phyloP scores from a whole-genome alignment of 1,140 invertebrate species.

The Meloidogyne exigua region DNA sequence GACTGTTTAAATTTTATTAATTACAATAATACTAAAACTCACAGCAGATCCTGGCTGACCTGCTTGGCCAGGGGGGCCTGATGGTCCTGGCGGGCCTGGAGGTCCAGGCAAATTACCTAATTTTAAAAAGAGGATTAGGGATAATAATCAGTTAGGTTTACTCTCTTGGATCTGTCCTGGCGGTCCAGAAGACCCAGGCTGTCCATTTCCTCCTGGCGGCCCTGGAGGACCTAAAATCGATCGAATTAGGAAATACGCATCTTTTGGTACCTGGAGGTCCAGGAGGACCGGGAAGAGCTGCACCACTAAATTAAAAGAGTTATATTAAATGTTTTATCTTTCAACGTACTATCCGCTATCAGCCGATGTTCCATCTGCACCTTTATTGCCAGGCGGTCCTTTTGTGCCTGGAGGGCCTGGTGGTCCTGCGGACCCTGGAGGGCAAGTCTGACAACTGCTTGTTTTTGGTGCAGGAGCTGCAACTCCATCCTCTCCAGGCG shows the following conservation, averaged over 20 bases:
- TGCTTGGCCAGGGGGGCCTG: conserved; percentile 18
- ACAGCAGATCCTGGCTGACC: conserved; percentile 37
- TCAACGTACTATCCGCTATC: conserved; percentile 13
- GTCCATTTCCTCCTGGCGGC: conserved; percentile 30
- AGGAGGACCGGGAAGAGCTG: conserved; percentile 15
- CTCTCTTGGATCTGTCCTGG: conserved; percentile 14
- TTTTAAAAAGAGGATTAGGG: neutral
- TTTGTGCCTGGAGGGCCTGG: conserved; percentile 26
- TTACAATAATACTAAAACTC: neutral
- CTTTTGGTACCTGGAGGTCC: conserved; percentile 7
- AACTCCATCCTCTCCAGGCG: conserved; percentile 37
- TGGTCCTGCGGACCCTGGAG: conserved; percentile 41
- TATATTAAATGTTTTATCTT: neutral
- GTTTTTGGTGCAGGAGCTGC: conserved; percentile 27
- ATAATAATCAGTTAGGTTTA: neutral
- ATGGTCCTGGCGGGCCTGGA: conserved; percentile 5
- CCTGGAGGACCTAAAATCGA: conserved; percentile 2
- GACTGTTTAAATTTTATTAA: neutral
- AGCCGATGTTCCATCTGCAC: conserved; percentile 5
- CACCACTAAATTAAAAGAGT: neutral
- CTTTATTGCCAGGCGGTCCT: conserved; percentile 27
- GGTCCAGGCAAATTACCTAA: conserved; percentile 6
- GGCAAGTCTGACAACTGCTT: conserved; percentile 40
- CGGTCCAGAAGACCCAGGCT: conserved; percentile 5
- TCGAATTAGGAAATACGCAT: no score